Evolutionary conservation across 2,113 vertebrate species (phyloP).

Genomic region (Percopsis transmontana): DNA sequence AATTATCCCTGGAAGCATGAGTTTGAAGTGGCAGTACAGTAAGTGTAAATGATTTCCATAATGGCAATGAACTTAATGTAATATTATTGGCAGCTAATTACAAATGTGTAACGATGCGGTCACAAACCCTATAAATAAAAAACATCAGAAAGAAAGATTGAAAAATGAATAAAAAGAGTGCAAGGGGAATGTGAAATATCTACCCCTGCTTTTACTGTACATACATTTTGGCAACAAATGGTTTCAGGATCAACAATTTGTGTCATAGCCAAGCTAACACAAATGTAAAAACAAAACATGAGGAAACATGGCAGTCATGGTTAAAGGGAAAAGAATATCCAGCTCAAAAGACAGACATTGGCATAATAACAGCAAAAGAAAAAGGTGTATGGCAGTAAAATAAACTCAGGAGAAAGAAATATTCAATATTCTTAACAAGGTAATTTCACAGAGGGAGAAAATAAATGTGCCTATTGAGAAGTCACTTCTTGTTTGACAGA

Average conservation of each 20-base stretch:
- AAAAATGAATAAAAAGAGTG: constrained; percentile 46
- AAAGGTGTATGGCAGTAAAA: constrained; percentile 61
- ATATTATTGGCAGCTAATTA: constrained; percentile 33
- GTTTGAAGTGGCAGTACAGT: constrained; percentile 58
- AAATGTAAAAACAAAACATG: constrained; percentile 59
- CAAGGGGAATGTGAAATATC: constrained; percentile 24
- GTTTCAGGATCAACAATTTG: constrained; percentile 55
- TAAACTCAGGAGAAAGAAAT: constrained; percentile 46
- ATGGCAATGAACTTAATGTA: constrained; percentile 7
- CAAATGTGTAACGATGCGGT: constrained; percentile 38
- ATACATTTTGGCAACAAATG: constrained; percentile 68
- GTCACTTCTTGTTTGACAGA: constrained; percentile 58
- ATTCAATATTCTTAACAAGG: constrained; percentile 40
- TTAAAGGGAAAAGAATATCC: constrained; percentile 52
- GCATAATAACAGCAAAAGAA: constrained; percentile 57
- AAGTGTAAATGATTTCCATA: background rate
- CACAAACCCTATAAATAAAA: constrained; percentile 52
- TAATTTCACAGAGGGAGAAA: constrained; percentile 50
- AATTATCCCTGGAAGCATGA: constrained; percentile 54
- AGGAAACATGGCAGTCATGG: constrained; percentile 68
- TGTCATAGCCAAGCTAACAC: constrained; percentile 48
- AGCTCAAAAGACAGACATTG: constrained; percentile 62
- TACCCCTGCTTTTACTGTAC: constrained; percentile 43
- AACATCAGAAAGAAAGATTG: constrained; percentile 34
- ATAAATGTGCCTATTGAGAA: constrained; percentile 46